phyloP scores from a whole-genome alignment of 2,888 invertebrate genomes.

The Drosophila ezoana region DNA sequence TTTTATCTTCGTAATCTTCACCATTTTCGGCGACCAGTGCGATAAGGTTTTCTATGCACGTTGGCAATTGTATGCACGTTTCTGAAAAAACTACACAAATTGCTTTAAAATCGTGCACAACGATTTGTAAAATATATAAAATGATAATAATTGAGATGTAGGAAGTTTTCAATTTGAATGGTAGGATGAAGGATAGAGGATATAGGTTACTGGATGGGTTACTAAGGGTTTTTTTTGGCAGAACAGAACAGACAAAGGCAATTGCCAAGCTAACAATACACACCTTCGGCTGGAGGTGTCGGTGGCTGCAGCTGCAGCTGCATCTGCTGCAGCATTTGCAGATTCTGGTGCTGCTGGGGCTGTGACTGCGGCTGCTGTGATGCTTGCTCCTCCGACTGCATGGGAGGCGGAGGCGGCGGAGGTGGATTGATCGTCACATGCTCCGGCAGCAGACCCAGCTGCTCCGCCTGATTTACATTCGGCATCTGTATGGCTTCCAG shows the following conservation, averaged over 20 bases:
- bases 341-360: constrained; percentile 21
- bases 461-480: constrained; percentile 48
- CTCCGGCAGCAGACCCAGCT: constrained; percentile 55
- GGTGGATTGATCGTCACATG: constrained; percentile 58
- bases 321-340: constrained; percentile 23
- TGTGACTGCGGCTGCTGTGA: constrained; percentile 35
- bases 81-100: constrained; percentile 86
- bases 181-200: neutral
- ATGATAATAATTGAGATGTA: constrained; percentile 47
- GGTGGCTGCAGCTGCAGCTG: constrained; percentile 12
- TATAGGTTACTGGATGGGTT: constrained; percentile 13
- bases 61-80: constrained; percentile 84
- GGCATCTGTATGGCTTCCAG: constrained; percentile 87
- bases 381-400: constrained; percentile 46
- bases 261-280: constrained; percentile 45
- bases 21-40: constrained; percentile 88
- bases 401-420: constrained; percentile 69
- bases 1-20: constrained; percentile 89
- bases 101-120: constrained; percentile 83
- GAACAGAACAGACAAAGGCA: constrained; percentile 47
- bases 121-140: constrained; percentile 63
- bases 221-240: constrained; percentile 25
- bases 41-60: constrained; percentile 86
- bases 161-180: constrained; percentile 6
- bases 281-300: constrained; percentile 69